phyloP scores from a whole-genome alignment of 2,113 vertebrate species.

The Erinaceus europaeus region DNA sequence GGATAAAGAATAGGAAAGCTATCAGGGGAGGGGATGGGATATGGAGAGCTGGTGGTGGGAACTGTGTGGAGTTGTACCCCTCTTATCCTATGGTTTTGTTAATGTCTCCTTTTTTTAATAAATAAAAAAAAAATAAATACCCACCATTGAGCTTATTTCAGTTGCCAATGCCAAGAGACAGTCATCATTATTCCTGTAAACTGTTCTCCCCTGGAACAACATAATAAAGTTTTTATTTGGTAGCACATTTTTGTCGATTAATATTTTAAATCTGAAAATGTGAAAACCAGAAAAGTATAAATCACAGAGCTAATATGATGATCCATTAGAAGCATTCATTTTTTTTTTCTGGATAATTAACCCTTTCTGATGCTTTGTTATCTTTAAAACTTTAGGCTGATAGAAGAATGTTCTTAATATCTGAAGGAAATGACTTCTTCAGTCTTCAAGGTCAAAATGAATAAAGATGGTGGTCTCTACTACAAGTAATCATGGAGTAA shows the following conservation, averaged over 20 bases:
- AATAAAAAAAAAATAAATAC: no score
- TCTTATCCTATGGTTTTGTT: no score
- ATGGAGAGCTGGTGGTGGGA: no score
- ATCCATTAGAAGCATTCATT: neutral
- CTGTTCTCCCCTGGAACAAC: neutral
- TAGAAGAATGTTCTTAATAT: neutral
- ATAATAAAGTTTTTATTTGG: neutral
- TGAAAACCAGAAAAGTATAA: neutral
- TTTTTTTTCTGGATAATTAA: neutral
- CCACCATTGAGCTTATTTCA: neutral
- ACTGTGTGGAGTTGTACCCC: no score
- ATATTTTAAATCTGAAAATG: neutral
- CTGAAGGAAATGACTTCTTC: neutral
- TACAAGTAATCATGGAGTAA: neutral
- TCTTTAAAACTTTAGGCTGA: neutral
- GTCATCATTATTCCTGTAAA: neutral
- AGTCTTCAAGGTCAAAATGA: neutral
- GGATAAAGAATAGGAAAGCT: no score
- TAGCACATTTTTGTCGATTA: neutral
- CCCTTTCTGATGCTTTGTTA: no score
- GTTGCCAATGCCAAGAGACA: neutral
- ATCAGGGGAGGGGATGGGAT: no score
- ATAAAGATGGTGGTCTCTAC: neutral
- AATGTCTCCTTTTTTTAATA: no score
- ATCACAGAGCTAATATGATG: neutral